Evolutionary conservation across 1,140 invertebrate species (phyloP), one percentile per base, ranked within the genome.

Genomic region (Trichonephila clavipes): DNA sequence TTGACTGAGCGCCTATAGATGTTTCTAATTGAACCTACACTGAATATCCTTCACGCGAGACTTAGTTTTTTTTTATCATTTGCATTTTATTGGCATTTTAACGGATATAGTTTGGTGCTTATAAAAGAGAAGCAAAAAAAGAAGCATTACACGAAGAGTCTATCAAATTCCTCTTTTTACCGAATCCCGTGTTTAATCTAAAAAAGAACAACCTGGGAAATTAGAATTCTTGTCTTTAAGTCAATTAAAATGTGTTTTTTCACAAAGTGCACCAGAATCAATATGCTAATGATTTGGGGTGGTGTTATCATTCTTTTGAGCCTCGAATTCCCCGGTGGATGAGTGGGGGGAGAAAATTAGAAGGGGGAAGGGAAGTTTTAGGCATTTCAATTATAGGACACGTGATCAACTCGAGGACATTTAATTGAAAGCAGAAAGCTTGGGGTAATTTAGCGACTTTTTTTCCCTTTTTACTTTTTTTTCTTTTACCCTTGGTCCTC

Each of bases 241-340:
- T 93, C 92, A 93, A 93, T 93, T 93, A 93, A 93, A 93, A 93
- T 81, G 92, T 93, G 81, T 93, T 93, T 93, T 93, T 88, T 93
- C 86, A 81, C 92, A 51, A 72, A 88, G 28, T 40, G 66, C 66
- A 19, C 51, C 64, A 18, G 64, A 93, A 93, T 93, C 92, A 88
- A 93, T 93, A 93, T 93, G 92, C 86, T 93, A 93, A 93, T 93
- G 86, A 88, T 93, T 93, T 81, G 24, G 86, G 89, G 51, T 85
- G 12, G 24, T 88, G 91, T 88, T 93, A 93, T 93, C 92, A 69
- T 59, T 93, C 58, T 81, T 77, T 77, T 88, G 86, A 88, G 66
- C 66, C 62, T 21, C 64, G 64, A 86, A 92, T 92, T 51, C 91
- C 92, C 92, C 24, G 24, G 61, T 62, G 24, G 34, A 24, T 77